Conservation (phyloP, 35 echinoderm and acorn worm species). For the Ophiothrix spiculata region DNA sequence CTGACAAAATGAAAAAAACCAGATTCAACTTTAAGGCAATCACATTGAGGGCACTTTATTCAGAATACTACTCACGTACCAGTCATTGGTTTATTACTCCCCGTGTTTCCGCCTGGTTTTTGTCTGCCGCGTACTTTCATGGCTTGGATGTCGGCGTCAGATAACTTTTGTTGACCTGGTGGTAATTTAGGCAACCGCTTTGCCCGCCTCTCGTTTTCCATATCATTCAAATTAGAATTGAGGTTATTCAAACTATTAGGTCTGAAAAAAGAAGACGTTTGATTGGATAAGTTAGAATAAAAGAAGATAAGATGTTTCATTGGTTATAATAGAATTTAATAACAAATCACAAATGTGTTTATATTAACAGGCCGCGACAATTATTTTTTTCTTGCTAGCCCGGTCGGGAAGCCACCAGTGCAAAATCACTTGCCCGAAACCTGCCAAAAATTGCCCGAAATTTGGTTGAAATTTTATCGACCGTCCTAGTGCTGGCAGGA, state of each 20-base stretch:
- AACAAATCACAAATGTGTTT: no score
- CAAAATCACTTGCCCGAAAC: no score
- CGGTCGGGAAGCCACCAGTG: no score
- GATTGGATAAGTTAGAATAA: background rate
- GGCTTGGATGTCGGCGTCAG: constrained; percentile 76
- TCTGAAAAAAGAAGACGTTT: background rate
- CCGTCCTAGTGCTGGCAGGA: no score
- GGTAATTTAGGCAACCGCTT: constrained; percentile 79
- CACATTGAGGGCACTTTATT: background rate
- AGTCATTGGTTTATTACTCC: constrained; percentile 59
- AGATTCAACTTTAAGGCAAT: background rate
- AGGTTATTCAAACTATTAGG: constrained; percentile 28
- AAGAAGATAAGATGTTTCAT: no score
- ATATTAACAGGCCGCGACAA: no score
- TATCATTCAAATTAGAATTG: constrained; percentile 55
- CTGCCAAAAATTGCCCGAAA: no score
- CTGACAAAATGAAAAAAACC: background rate
- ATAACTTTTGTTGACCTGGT: constrained; percentile 58
- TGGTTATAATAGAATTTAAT: no score
- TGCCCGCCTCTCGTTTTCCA: constrained; percentile 79
- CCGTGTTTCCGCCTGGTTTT: constrained; percentile 51
- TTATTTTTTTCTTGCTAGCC: no score
- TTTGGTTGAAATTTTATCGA: no score
- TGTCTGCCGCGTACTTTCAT: constrained; percentile 66
- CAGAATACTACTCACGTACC: constrained; percentile 29